Evolutionary conservation across 2,888 invertebrate species (phyloP).

Genomic region (Trisateles emortualis): DNA sequence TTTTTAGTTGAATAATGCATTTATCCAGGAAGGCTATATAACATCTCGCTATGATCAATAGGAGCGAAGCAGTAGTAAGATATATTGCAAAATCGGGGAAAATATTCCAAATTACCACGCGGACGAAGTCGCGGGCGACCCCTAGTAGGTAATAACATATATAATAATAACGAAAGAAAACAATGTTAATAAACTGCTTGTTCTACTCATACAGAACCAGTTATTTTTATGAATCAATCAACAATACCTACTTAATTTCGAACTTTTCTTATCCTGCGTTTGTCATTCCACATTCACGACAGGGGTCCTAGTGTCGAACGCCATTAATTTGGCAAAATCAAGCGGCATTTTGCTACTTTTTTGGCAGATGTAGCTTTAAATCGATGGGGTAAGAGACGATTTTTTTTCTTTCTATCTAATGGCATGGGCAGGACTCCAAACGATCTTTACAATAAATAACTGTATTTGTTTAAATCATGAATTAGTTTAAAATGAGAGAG

Average conservation of each 20-base stretch:
- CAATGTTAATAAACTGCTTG: no score
- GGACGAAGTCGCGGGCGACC: no score
- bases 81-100: no score
- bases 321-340: conserved; percentile 53
- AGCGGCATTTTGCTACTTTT: conserved; percentile 46
- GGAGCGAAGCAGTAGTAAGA: no score
- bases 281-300: conserved; percentile 21
- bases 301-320: conserved; percentile 32
- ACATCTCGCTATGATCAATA: no score
- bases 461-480: background rate
- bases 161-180: no score
- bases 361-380: conserved; percentile 53
- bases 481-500: background rate
- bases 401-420: conserved; percentile 32
- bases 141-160: no score
- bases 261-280: conserved; percentile 25
- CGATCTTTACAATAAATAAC: background rate
- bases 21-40: no score
- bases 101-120: no score
- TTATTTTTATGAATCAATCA: no score
- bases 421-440: conserved; percentile 2
- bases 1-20: no score
- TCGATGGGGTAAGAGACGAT: conserved; percentile 42
- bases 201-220: no score
- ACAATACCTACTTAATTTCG: background rate